Conservation (phyloP, 2,113 vertebrate genomes). For the Aspidoscelis tigris region DNA sequence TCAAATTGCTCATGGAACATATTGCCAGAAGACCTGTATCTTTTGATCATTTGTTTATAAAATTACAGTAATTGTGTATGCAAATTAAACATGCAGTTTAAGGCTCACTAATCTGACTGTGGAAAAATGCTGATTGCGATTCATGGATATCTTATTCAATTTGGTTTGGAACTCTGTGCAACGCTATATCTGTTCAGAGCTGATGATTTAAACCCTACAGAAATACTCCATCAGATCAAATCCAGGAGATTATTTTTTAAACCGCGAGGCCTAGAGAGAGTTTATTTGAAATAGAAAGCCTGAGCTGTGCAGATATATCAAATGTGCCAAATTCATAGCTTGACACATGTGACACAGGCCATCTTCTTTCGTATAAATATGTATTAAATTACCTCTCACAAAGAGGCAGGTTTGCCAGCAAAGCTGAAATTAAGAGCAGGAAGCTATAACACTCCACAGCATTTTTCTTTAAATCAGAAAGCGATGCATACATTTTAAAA, state of each 20-base stretch:
- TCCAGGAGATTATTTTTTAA: constrained; percentile 34
- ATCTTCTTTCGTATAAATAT: constrained; percentile 37
- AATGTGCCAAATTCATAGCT: constrained; percentile 1
- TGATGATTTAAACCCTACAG: constrained; percentile 10
- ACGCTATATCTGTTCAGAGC: constrained; percentile 3
- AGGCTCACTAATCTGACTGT: constrained; percentile 6
- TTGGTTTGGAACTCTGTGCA: not conserved
- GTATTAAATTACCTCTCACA: constrained; percentile 22
- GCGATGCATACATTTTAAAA: constrained; percentile 3
- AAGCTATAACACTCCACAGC: not conserved
- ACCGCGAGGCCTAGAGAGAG: constrained; percentile 29
- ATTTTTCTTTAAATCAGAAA: constrained; percentile 15
- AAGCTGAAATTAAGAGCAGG: constrained; percentile 11
- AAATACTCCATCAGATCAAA: constrained; percentile 26
- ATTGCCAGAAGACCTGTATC: not conserved
- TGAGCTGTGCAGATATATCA: constrained; percentile 10
- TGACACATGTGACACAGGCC: constrained; percentile 26
- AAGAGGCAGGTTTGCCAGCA: constrained; percentile 18
- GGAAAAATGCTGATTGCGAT: not conserved
- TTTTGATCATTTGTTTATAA: not conserved
- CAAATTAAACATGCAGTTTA: constrained; percentile 5
- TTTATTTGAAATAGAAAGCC: constrained; percentile 28
- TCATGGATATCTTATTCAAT: not conserved
- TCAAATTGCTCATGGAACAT: not conserved
- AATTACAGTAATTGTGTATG: constrained; percentile 9